Evolutionary conservation across 1,140 invertebrate species (phyloP).

Genomic region (Coboldia fuscipes): DNA sequence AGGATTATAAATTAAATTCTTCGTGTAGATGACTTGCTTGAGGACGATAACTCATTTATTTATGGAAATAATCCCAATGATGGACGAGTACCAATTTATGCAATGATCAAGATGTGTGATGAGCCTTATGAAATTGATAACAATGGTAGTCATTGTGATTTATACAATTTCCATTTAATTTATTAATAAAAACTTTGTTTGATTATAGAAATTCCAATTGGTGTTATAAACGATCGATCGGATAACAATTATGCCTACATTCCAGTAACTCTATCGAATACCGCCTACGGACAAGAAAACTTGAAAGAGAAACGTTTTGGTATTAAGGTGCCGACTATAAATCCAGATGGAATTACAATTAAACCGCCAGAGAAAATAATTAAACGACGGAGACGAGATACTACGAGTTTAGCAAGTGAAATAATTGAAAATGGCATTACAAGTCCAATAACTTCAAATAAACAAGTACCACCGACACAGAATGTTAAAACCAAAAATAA

Average conservation of each 20-base stretch:
- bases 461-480: not conserved
- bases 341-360: conserved; percentile 10
- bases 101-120: conserved; percentile 22
- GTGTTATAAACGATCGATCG: conserved; percentile 12
- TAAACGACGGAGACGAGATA: conserved; percentile 12
- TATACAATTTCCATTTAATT: conserved; percentile 15
- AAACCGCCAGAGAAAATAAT: conserved; percentile 7
- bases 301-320: not conserved
- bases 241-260: conserved; percentile 1
- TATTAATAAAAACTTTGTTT: conserved; percentile 11
- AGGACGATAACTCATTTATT: conserved; percentile 30
- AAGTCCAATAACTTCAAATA: conserved; percentile 2
- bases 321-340: not conserved
- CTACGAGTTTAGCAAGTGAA: conserved; percentile 4
- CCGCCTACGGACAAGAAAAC: not conserved
- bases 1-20: not conserved
- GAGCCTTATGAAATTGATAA: conserved; percentile 7
- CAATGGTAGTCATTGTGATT: conserved; percentile 12
- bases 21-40: conserved; percentile 22
- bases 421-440: not conserved
- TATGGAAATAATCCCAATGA: conserved; percentile 31
- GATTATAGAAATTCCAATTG: conserved; percentile 14
- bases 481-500: conserved; percentile 1
- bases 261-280: no score
- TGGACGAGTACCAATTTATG: conserved; percentile 32